Percentiles rank a stretch among this genome's conserved stretches.
Conservation (phyloP, 2,888 invertebrate species). For the Agriopis leucophaearia region DNA sequence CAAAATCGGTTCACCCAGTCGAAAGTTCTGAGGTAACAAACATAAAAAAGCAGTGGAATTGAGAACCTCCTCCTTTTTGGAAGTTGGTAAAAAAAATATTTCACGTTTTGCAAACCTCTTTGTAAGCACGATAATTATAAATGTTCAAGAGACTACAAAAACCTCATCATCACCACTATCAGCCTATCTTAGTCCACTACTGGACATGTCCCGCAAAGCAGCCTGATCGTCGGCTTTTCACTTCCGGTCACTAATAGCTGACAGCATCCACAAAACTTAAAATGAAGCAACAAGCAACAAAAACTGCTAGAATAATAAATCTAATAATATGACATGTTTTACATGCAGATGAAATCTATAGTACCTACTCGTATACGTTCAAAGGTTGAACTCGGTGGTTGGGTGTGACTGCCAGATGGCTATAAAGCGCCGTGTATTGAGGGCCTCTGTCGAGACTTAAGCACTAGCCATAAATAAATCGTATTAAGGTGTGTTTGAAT, state of each 20-base stretch:
- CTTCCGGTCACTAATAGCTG: too few species aligned
- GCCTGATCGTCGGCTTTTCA: too few species aligned
- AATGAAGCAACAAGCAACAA: background rate
- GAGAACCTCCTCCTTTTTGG: too few species aligned
- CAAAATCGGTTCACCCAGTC: too few species aligned
- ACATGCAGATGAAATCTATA: constrained; percentile 67
- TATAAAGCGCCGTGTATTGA: constrained; percentile 68
- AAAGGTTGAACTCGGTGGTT: constrained; percentile 49
- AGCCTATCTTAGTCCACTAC: too few species aligned
- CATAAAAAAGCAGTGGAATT: too few species aligned
- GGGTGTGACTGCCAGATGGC: constrained; percentile 46
- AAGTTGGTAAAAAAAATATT: too few species aligned
- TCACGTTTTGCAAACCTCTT: background rate
- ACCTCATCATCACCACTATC: too few species aligned
- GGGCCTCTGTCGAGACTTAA: constrained; percentile 64
- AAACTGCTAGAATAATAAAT: background rate
- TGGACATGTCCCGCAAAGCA: too few species aligned
- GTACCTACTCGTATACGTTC: constrained; percentile 56
- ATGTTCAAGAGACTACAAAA: background rate
- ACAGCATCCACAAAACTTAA: background rate
- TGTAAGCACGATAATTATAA: background rate
- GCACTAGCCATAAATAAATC: constrained; percentile 80
- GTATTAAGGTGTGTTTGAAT: constrained; percentile 76
- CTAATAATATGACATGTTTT: constrained; percentile 61
- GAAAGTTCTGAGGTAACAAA: too few species aligned